A percentile compares a stretch with the other conserved stretches of the same genome.
phyloP scores from a whole-genome alignment of 2,888 invertebrate species.

The Fragum sueziense region DNA sequence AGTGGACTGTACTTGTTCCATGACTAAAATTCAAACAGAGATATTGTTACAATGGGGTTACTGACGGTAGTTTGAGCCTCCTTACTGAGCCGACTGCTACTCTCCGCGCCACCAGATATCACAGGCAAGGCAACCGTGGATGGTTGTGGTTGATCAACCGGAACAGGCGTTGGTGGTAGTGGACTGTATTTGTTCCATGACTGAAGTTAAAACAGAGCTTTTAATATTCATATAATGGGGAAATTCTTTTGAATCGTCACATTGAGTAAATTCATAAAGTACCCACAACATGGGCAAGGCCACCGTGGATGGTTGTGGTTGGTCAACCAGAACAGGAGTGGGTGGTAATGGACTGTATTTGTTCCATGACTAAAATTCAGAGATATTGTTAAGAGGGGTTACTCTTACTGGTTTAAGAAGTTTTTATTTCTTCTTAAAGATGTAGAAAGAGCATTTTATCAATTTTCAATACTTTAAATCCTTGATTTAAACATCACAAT shows the following conservation, averaged over 20 bases:
- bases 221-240: neutral
- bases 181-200: constrained; percentile 72
- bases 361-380: constrained; percentile 69
- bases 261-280: no score
- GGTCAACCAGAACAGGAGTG: constrained; percentile 65
- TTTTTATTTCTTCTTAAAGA: no score
- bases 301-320: constrained; percentile 37
- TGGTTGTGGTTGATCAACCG: constrained; percentile 42
- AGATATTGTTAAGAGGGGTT: no score
- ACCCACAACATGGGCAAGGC: no score
- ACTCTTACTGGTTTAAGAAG: no score
- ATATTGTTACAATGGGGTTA: constrained; percentile 89
- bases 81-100: constrained; percentile 82
- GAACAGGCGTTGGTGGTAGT: constrained; percentile 72
- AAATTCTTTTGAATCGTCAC: no score
- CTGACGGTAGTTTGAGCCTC: constrained; percentile 87
- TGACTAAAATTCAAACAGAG: constrained; percentile 58
- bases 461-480: no score
- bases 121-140: constrained; percentile 59
- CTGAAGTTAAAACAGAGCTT: constrained; percentile 55
- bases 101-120: constrained; percentile 13
- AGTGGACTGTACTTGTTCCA: constrained; percentile 74
- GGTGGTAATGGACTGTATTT: constrained; percentile 72
- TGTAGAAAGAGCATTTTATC: no score
- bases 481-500: no score